Conservation (phyloP, 2,797 vertebrate genomes). For the Erpetoichthys calabaricus region DNA sequence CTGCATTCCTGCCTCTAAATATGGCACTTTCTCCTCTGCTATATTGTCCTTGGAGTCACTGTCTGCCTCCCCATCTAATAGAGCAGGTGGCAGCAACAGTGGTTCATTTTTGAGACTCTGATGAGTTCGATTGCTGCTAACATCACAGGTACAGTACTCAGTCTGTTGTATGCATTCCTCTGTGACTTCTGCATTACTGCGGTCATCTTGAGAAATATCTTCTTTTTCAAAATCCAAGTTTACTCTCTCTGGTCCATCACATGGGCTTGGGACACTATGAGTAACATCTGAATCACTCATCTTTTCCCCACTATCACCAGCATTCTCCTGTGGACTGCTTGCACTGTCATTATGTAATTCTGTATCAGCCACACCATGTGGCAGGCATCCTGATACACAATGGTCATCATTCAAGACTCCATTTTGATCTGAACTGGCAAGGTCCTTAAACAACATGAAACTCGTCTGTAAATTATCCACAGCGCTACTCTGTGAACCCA, state of each 20-base stretch:
- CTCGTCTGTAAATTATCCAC: constrained; percentile 52
- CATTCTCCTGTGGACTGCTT: constrained; percentile 12
- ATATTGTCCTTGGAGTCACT: too few relatives aligned
- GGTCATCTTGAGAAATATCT: constrained; percentile 25
- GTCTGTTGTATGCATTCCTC: constrained; percentile 15
- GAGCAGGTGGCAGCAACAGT: constrained; percentile 9
- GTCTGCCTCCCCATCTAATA: too few relatives aligned
- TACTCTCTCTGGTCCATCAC: constrained; percentile 24
- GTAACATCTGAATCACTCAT: constrained; percentile 36
- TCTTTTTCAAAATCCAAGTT: constrained; percentile 45
- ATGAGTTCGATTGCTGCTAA: constrained; percentile 13
- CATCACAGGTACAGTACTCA: constrained; percentile 14
- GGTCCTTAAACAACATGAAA: constrained; percentile 61
- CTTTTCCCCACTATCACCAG: constrained; percentile 36
- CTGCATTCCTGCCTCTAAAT: too few relatives aligned
- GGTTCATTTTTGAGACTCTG: constrained; percentile 16
- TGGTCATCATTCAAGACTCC: constrained; percentile 32
- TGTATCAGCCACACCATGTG: constrained; percentile 43
- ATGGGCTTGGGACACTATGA: constrained; percentile 29
- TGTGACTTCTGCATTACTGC: constrained; percentile 15
- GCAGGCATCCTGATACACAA: constrained; percentile 35
- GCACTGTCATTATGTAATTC: constrained; percentile 22
- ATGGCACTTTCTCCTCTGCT: too few relatives aligned
- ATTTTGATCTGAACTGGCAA: constrained; percentile 42
- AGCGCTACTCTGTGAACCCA: constrained; percentile 42